phyloP scores from a whole-genome alignment of 1,140 invertebrate species.

The Thaumetopoea pityocampa region DNA sequence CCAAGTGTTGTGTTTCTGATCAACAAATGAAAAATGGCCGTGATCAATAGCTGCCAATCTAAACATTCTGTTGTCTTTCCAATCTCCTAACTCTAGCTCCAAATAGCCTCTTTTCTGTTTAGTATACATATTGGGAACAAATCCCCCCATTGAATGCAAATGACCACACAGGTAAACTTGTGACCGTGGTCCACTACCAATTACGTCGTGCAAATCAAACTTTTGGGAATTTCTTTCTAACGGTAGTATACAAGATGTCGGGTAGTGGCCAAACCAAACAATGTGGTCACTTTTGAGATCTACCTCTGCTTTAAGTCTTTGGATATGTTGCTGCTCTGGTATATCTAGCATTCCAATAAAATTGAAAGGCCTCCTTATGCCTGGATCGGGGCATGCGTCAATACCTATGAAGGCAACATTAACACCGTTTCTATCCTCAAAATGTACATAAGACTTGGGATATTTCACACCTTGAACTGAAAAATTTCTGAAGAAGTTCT shows the following conservation, averaged over 20 bases:
- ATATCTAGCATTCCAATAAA: constrained; percentile 89
- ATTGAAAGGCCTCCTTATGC: constrained; percentile 92
- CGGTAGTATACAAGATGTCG: constrained; percentile 90
- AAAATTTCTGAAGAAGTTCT: constrained; percentile 89
- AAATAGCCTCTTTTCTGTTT: constrained; percentile 89
- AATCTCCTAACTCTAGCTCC: constrained; percentile 94
- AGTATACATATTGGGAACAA: constrained; percentile 91
- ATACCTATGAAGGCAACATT: constrained; percentile 89
- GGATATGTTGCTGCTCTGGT: constrained; percentile 79
- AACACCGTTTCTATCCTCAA: constrained; percentile 76
- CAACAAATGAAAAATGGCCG: constrained; percentile 92
- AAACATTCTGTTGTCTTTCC: constrained; percentile 94
- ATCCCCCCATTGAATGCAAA: constrained; percentile 88
- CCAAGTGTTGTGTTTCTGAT: constrained; percentile 86
- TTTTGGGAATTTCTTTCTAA: constrained; percentile 67
- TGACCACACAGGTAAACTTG: constrained; percentile 92
- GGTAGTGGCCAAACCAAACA: constrained; percentile 92
- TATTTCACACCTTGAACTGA: constrained; percentile 86
- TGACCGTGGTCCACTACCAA: constrained; percentile 71
- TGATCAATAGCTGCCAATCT: constrained; percentile 91
- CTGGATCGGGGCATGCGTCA: constrained; percentile 92
- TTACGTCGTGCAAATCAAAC: constrained; percentile 76
- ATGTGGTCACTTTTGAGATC: constrained; percentile 56
- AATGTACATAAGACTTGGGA: constrained; percentile 86
- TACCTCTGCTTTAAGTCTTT: constrained; percentile 53